Evolutionary conservation across 2,797 vertebrate genomes (phyloP).

Genomic region (Pitangus sulphuratus): DNA sequence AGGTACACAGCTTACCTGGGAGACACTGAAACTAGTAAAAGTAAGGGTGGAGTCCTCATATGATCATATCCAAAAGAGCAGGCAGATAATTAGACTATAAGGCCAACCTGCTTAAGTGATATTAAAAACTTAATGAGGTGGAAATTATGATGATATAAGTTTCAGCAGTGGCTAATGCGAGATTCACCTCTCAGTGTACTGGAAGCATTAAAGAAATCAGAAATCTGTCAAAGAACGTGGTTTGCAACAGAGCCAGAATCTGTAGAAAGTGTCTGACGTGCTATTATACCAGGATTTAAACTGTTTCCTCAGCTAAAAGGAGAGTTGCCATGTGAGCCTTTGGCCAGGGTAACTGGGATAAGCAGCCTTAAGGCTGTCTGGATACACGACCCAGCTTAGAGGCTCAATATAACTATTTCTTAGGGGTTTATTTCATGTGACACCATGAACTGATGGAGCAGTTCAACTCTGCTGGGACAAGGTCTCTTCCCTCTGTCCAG

Average conservation of each 20-base stretch:
- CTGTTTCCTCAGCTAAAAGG: not conserved
- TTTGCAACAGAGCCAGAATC: not conserved
- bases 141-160: not conserved
- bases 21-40: conserved; percentile 34
- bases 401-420: not conserved
- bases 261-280: not conserved
- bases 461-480: not conserved
- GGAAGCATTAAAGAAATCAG: not conserved
- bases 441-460: not conserved
- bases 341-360: not conserved
- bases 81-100: not conserved
- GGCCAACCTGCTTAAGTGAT: not conserved
- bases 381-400: not conserved
- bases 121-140: not conserved
- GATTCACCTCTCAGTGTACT: not conserved
- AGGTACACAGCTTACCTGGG: not conserved
- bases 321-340: not conserved
- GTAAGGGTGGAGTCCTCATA: not conserved
- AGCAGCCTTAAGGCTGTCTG: not conserved
- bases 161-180: not conserved
- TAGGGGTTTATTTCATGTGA: not conserved
- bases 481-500: not conserved
- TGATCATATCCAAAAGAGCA: not conserved
- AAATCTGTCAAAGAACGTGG: not conserved
- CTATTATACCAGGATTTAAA: not conserved